Conservation (phyloP, 2,113 vertebrate species). For the Heliornis fulica region DNA sequence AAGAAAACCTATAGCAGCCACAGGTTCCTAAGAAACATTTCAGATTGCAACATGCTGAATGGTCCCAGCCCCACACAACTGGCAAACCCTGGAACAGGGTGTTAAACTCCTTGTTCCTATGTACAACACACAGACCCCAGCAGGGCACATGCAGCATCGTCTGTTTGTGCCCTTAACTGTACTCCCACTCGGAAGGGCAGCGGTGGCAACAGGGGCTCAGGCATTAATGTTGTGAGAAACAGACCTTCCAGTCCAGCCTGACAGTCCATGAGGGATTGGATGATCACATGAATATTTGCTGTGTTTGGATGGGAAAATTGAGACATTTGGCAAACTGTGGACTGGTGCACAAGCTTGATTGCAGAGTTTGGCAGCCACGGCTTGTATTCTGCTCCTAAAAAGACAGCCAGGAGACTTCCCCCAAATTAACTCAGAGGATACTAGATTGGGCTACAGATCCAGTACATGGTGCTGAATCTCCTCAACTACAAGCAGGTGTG, state of each 20-base stretch:
- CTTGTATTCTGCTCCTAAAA: not conserved
- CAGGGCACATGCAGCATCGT: accelerated
- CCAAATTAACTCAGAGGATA: not conserved
- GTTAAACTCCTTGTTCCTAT: not conserved
- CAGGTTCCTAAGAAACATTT: not conserved
- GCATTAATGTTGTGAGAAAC: accelerated
- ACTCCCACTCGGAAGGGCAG: not conserved
- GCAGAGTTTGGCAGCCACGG: not conserved
- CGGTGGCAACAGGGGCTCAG: not conserved
- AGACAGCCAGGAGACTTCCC: not conserved
- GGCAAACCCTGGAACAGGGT: not conserved
- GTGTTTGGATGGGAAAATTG: not conserved
- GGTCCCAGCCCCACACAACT: not conserved
- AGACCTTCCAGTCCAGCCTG: too few relatives aligned
- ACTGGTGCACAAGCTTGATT: not conserved
- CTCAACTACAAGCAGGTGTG: accelerated
- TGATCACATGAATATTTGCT: not conserved
- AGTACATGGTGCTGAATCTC: accelerated
- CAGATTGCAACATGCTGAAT: not conserved
- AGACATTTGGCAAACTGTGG: not conserved
- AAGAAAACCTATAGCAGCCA: not conserved
- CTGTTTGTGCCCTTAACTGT: not conserved
- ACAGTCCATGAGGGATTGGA: not conserved
- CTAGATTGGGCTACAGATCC: not conserved
- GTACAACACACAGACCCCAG: accelerated